Evolutionary conservation across 2,888 invertebrate species (phyloP), one percentile per base, ranked within the genome.

Genomic region (Latrodectus elegans): DNA sequence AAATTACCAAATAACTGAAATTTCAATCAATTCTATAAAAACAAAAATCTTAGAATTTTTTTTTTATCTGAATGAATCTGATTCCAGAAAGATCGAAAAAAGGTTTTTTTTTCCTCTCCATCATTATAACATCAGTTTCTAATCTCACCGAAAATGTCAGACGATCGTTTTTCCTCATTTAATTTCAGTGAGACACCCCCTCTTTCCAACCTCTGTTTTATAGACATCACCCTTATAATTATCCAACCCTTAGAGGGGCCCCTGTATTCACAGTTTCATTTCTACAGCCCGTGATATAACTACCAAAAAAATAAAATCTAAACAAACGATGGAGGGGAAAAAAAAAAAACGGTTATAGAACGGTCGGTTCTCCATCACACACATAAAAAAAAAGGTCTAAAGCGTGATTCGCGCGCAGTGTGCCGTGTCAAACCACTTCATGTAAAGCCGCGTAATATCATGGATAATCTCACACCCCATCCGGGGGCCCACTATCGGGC

Each of bases 401-500:
- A 60, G 60, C 60, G 14, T 60, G 60, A 60, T 64, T 80, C 65
- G 80, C 64, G 74, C 82, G 52, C 72, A 74, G 64, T 73, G 73
- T 82, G 74, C 74, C 82, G 82, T 74, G 74, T 82, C 74, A 82
- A 82, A 73, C 65, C 73, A 73, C 72, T 80, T 80, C 73, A 80
- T 72, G 80, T 80, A 80, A 80, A 77, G 51, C 70, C 72, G 80
- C 80, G 73, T 80, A 80, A 80, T 80, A 80, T 80, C 82, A 74
- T 74, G 82, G 74, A 75, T 82, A 73, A 82, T 82, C 82, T 82
- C 74, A 68, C 74, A 82, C 82, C 55, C 80, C 80, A 60, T 60
- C 60, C 12, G 8, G 60, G 60, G 60, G 14, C 80, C 26, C 22
- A 52, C 55, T 14, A 9, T 14, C 72, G 65, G 72, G 73, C 52